phyloP scores from a whole-genome alignment of 1,140 invertebrate genomes.

The Brachionus plicatilis region DNA sequence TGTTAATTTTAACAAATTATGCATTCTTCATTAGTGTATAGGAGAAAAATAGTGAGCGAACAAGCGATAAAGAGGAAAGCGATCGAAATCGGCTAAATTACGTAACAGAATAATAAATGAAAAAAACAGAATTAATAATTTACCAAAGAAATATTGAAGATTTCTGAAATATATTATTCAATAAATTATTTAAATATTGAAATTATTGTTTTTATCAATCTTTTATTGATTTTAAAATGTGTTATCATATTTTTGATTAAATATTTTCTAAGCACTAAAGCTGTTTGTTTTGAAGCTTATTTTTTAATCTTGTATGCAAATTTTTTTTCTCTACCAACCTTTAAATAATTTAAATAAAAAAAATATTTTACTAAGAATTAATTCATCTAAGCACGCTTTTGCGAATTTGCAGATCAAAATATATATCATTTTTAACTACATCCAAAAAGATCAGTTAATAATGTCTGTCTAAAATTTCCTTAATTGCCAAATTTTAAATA shows the following conservation, averaged over 20 bases:
- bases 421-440: no score
- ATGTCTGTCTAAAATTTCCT: no score
- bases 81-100: neutral
- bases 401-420: neutral
- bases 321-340: neutral
- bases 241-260: neutral
- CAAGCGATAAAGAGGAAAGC: neutral
- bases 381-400: neutral
- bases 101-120: neutral
- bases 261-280: neutral
- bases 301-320: neutral
- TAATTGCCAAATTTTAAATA: no score
- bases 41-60: neutral
- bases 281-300: neutral
- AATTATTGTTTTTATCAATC: neutral
- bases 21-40: neutral
- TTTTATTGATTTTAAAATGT: neutral
- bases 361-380: neutral
- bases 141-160: neutral
- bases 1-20: neutral
- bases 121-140: neutral
- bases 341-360: neutral
- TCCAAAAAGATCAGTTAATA: no score
- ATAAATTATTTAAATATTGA: neutral
- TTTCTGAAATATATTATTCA: neutral